Base-by-base conservation (phyloP, 2,113 vertebrate species). In the Chaetorhynchus papuensis region DNA sequence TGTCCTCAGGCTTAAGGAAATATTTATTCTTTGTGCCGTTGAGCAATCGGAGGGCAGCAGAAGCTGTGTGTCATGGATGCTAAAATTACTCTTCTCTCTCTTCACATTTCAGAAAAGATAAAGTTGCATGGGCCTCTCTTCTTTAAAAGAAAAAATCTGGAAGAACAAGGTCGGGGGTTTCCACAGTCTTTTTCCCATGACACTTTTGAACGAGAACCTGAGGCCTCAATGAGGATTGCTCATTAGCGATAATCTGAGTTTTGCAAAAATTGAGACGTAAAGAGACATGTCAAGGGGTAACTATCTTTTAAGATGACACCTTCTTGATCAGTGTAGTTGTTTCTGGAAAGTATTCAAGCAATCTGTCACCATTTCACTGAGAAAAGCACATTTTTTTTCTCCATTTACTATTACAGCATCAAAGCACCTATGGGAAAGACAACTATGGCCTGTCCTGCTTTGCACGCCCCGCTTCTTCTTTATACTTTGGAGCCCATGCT, bases 111-210 rank as follows among this genome's bases (percentile, higher is more conserved):
- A 81, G 71, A 89, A 81, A 90, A 93, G 86, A 97, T 97, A 97
- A 64, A 75, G 74, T 97, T 96, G 90, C 89, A 89, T 23, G 65
- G 89, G 87, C 83, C 79, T 86, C 74, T 94, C 69, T 89, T 50
- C 95, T 92, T 94, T 71, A 94, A 90, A 94, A 92, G 82, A 95
- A 94, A 90, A 97, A 91, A 93, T 84, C 82, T 95, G 90, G 90
- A 95, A 96, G 96, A 96, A 91, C 90, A 92, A 87, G 72, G 72
- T 70, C 6, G 98, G 98, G 98, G 94, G 80, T 98, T 98, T 98
- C 98, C 98, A 89, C 18, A 50, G 49, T 13, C 86, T 93, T 96
- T 97, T 96, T 97, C 94, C 97, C 96, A 89, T 90, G 96, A 93
- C 93, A 86, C 59, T 93, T 39, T 26, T 96, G 95, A 94, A 94